Evolutionary conservation across 2,797 vertebrate genomes (phyloP), one percentile per base, ranked within the genome.

Genomic region (Dromococcyx pavoninus): DNA sequence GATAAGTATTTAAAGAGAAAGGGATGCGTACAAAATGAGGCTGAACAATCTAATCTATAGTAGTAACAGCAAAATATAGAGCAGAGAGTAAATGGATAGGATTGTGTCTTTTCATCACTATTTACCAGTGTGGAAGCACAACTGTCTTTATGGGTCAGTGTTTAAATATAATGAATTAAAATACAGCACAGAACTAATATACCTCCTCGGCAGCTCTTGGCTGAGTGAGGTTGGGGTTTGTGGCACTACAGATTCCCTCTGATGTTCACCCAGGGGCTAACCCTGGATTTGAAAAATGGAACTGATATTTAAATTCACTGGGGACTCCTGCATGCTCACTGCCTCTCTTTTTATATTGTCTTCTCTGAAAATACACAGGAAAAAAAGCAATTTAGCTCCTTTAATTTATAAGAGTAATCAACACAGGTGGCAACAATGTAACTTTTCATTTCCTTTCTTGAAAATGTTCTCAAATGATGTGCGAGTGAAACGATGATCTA

Each of bases 381-480:
- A 75, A 74, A 46, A 46, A 66, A 61, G 84, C 35, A 60, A 89
- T 71, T 70, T 46, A 39, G 56, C 22, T 88, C 33, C 46, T 62
- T 80, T 86, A 94, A 94, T 86, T 86, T 64, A n/a, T 88, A 44
- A 91, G 81, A 51, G 85, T 71, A 96, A 84, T 96, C 94, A 96
- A 72, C 82, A 92, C 80, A 96, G 77, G 88, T 95, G 97, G 96
- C 93, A 91, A 89, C 92, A 94, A 94, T 79, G 95, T 86, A 95
- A 89, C 86, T 94, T 97, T 95, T 94, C 86, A 96, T 97, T 97
- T 97, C 96, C 96, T 97, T 96, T 95, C 93, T 88, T 91, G 69
- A 97, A 94, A 93, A 74, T n/a, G 25, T 70, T 88, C 80, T 93
- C 54, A 94, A 75, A 93, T 75, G 73, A 95, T 91, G 86, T 94